Percentiles rank a stretch among this genome's conserved stretches.
phyloP scores from a whole-genome alignment of 2,888 invertebrate species.

The Metalampra italica region DNA sequence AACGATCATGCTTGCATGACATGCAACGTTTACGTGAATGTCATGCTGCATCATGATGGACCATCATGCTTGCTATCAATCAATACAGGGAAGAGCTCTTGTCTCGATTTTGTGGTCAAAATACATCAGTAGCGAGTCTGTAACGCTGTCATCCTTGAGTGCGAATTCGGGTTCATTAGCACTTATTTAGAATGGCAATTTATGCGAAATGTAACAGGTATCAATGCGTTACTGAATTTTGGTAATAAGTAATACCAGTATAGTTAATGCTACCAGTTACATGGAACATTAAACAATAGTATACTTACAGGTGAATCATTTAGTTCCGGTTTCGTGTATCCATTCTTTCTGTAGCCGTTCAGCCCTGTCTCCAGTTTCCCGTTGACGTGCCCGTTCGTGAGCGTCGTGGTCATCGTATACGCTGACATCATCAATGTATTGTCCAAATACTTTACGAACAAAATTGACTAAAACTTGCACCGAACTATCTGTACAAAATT shows the following conservation, averaged over 20 bases:
- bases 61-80: too few relatives aligned
- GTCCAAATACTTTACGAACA: constrained; percentile 13
- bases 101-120: too few relatives aligned
- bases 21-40: too few relatives aligned
- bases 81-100: too few relatives aligned
- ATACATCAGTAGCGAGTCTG: background rate
- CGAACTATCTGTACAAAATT: background rate
- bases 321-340: constrained; percentile 49
- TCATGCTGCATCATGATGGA: too few relatives aligned
- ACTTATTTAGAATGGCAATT: background rate
- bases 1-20: too few relatives aligned
- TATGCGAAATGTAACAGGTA: background rate
- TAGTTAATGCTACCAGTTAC: too few relatives aligned
- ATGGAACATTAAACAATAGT: background rate
- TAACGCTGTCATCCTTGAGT: background rate
- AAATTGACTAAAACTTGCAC: background rate
- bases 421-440: constrained; percentile 41
- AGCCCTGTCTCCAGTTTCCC: constrained; percentile 49
- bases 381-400: constrained; percentile 57
- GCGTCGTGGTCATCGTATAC: constrained; percentile 61
- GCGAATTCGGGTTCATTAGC: background rate
- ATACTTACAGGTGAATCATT: constrained; percentile 50
- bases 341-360: constrained; percentile 64
- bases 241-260: too few relatives aligned
- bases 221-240: too few relatives aligned